Evolutionary conservation across 2,113 vertebrate genomes (phyloP), one percentile per base, ranked within the genome.

Genomic region (Apodemus sylvaticus): DNA sequence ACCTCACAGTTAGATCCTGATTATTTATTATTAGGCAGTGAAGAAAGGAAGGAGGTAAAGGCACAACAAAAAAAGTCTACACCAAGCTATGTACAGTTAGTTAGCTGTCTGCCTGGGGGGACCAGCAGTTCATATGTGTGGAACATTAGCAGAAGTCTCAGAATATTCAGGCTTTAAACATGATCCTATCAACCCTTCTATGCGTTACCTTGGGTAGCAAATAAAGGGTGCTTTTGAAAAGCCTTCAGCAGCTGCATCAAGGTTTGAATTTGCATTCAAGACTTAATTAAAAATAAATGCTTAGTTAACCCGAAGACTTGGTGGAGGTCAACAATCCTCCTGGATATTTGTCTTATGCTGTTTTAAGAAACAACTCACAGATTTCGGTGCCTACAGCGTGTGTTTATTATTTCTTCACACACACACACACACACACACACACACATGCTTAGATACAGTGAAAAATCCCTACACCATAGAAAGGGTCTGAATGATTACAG

Each of bases 381-480:
- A 45, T 78, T 78, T 77, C 82, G 60, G 45, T 95, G 89, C 70
- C 89, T 93, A 60, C 66, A 93, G 58, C 53, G 48, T 31, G 12
- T 12, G 34, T 89, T 95, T 97, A 86, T 94, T 96, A 58, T 91
- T 93, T 95, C 55, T 39, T 89, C 89, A 79, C 48, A 81, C 51
- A 82, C 39, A 81, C 51, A 77, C 89, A 79, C 48, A 81, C 51
- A 82, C 39, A 81, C 51, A 77, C 39, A 81, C 51, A 77, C 36
- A 20, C 29, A 48, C 10, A 70, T n/a, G 66, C 73, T 19, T 36
- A 78, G 82, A 91, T 26, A 71, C 58, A 73, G 74, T 62, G 90
- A 55, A 78, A 91, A 66, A 55, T 26, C 68, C n/a, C 36, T 74
- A 16, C 5, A n/a, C 48, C 78, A 93, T 48, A 66, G 83, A 86